These are phyloP conservation scores for Drosophila mulleri DNA, from an alignment of 2,888 invertebrate genomes.

Conservation along the genomic window DNA sequence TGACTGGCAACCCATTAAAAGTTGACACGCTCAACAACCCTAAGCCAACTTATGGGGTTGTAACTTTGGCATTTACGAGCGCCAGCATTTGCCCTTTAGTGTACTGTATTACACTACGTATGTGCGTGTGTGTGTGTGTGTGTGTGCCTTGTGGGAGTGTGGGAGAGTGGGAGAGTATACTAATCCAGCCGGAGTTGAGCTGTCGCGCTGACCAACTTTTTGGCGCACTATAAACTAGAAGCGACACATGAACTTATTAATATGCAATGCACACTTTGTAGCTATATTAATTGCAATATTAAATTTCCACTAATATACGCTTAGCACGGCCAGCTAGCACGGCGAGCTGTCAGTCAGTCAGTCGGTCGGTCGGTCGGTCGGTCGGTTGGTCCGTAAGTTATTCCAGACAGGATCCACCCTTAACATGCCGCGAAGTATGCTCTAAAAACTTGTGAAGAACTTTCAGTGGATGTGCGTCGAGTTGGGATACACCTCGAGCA, in stretches of 20 bases:
- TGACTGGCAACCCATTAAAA: slow-evolving; percentile 67
- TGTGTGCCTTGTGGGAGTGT: slow-evolving; percentile 18
- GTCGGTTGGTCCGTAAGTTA: background rate
- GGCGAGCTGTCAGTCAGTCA: too few species aligned
- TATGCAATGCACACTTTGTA: slow-evolving; percentile 80
- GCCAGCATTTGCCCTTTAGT: slow-evolving; percentile 69
- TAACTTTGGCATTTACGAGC: slow-evolving; percentile 76
- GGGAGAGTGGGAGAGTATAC: slow-evolving; percentile 13
- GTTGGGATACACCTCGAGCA: slow-evolving; percentile 58
- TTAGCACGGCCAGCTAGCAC: slow-evolving; percentile 42
- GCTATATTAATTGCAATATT: slow-evolving; percentile 81
- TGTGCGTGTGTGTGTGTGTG: slow-evolving; percentile 8
- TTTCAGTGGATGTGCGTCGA: slow-evolving; percentile 44
- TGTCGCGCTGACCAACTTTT: slow-evolving; percentile 56
- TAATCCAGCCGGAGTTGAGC: slow-evolving; percentile 44
- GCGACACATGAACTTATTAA: slow-evolving; percentile 77
- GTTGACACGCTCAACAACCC: slow-evolving; percentile 62
- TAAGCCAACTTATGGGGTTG: slow-evolving; percentile 66
- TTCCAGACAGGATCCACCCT: slow-evolving; percentile 9
- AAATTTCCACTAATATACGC: slow-evolving; percentile 80
- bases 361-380: background rate
- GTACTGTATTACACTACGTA: slow-evolving; percentile 25
- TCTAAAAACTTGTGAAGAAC: slow-evolving; percentile 59
- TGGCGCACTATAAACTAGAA: slow-evolving; percentile 58
- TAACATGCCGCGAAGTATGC: slow-evolving; percentile 56